Conservation (phyloP, 2,797 vertebrate genomes). For the Alouatta caraya region DNA sequence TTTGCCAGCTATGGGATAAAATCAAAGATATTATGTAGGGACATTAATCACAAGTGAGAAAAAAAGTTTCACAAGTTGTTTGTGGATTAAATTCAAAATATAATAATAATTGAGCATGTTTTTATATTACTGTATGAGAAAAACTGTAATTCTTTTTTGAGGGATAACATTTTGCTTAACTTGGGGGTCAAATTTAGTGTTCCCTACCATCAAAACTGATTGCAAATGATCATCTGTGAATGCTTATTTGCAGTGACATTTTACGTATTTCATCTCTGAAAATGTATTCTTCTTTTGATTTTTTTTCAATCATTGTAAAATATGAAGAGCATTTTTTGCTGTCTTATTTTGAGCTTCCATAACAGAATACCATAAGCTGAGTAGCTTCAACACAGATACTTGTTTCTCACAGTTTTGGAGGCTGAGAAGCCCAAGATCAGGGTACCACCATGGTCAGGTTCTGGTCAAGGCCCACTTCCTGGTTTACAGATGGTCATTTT, state of each 20-base stretch:
- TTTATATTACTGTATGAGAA: background rate
- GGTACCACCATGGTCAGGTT: background rate
- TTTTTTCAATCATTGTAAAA: background rate
- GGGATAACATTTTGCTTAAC: background rate
- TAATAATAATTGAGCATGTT: background rate
- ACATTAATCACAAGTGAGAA: background rate
- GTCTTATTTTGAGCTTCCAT: background rate
- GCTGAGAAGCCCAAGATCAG: background rate
- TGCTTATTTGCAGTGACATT: background rate
- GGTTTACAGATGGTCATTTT: background rate
- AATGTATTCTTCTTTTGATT: background rate
- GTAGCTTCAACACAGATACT: background rate
- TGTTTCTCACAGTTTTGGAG: background rate
- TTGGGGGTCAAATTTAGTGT: no score
- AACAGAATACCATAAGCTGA: background rate
- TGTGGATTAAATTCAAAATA: background rate
- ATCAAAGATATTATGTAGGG: background rate
- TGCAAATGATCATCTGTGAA: background rate
- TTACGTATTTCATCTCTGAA: background rate
- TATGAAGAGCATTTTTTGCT: background rate
- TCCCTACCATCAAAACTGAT: background rate
- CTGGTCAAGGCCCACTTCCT: background rate
- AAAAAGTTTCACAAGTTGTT: background rate
- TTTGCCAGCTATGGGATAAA: background rate
- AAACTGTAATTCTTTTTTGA: background rate